Evolutionary conservation across 2,888 invertebrate species (phyloP).

Genomic region (Ochlodes sylvanus): DNA sequence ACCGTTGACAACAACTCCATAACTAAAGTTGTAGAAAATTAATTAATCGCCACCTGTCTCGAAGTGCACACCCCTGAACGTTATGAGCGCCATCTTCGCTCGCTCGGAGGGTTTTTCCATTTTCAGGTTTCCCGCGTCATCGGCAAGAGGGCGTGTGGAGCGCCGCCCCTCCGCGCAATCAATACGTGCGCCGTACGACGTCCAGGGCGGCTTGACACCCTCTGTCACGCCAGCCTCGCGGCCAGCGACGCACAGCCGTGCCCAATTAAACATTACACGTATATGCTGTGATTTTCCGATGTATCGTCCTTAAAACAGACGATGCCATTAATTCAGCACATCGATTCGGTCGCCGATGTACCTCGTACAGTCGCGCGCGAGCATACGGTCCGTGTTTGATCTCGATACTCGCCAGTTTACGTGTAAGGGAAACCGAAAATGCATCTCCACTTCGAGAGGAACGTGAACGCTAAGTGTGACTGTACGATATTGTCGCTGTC

Average conservation of each 20-base stretch:
- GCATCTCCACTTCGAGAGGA: constrained; percentile 98
- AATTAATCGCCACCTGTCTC: background rate
- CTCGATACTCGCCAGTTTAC: constrained; percentile 48
- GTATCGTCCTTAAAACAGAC: constrained; percentile 19
- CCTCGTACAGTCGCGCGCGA: constrained; percentile 18
- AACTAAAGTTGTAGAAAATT: too few relatives aligned
- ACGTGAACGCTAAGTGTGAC: constrained; percentile 96
- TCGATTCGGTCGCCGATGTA: background rate
- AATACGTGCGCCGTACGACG: constrained; percentile 70
- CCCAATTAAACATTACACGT: constrained; percentile 32
- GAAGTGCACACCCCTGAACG: background rate
- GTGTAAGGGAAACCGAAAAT: constrained; percentile 80
- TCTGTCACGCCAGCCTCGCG: constrained; percentile 66
- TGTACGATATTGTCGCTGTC: constrained; percentile 97
- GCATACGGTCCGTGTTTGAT: constrained; percentile 16
- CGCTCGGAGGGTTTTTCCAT: constrained; percentile 66
- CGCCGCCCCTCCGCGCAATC: constrained; percentile 67
- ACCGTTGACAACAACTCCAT: too few relatives aligned
- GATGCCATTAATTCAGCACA: constrained; percentile 7
- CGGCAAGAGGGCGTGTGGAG: constrained; percentile 64
- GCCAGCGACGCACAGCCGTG: constrained; percentile 42
- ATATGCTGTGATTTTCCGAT: constrained; percentile 54
- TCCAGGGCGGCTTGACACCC: constrained; percentile 66
- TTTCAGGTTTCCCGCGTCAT: constrained; percentile 50
- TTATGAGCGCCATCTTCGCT: constrained; percentile 66